Conservation (phyloP, 1,140 invertebrate species). For the Macrotrachela quadricornifera region DNA sequence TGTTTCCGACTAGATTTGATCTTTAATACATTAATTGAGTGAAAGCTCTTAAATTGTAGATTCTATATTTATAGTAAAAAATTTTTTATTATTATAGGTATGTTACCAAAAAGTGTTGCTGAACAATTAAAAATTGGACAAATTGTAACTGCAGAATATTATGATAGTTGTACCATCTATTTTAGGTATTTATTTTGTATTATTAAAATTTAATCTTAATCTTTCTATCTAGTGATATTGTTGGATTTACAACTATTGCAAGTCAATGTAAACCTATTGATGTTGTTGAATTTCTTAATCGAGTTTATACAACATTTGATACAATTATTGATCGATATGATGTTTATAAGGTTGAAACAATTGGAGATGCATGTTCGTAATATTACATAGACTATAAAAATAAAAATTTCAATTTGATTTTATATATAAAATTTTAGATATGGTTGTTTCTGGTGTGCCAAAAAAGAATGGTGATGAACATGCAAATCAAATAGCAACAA, state of each 20-base stretch:
- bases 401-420: background rate
- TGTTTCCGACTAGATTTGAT: no score
- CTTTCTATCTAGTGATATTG: slow-evolving; percentile 54
- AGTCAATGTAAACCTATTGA: slow-evolving; percentile 65
- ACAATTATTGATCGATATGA: slow-evolving; percentile 20
- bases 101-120: slow-evolving; percentile 18
- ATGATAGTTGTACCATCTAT: slow-evolving; percentile 12
- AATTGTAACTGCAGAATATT: slow-evolving; percentile 16
- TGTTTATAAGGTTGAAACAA: slow-evolving; percentile 24
- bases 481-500: slow-evolving; percentile 39
- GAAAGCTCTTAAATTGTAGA: no score
- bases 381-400: no score
- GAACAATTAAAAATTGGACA: slow-evolving; percentile 17
- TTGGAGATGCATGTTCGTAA: slow-evolving; percentile 20
- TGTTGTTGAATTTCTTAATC: slow-evolving; percentile 33
- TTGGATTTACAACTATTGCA: slow-evolving; percentile 53
- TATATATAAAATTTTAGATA: slow-evolving; percentile 15
- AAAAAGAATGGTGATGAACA: slow-evolving; percentile 24
- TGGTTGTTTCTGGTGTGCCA: slow-evolving; percentile 21
- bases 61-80: background rate
- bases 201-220: slow-evolving; percentile 7
- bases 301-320: slow-evolving; percentile 17
- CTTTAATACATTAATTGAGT: no score
- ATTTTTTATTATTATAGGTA: slow-evolving; percentile 15
- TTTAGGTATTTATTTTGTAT: no score